Evolutionary conservation across 2,888 invertebrate genomes (phyloP), one percentile per base, ranked within the genome.

Genomic region (Agrilus biguttatus): DNA sequence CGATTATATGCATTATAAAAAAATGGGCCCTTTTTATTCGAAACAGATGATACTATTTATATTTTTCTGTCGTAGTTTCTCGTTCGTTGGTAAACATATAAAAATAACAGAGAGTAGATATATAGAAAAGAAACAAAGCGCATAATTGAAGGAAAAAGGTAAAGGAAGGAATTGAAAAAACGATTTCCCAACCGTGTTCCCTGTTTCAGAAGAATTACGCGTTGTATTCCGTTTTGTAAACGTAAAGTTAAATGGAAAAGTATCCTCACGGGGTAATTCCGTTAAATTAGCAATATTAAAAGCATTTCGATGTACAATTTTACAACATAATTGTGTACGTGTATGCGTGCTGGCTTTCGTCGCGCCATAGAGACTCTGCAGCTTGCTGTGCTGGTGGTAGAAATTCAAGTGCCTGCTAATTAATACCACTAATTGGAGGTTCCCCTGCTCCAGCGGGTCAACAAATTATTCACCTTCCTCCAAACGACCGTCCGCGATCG

Each of bases 401-500:
- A 48, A 46, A 60, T 60, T 63, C 62, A 62, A 63, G 63, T 62
- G 61, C 61, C 57, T 62, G 60, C 62, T 63, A 63, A 63, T 63
- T 63, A 63, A 63, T 63, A 61, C 60, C 59, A 61, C 63, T 63
- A 63, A 63, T 63, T 63, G 63, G 62, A 60, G 60, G 61, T 59
- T 61, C 62, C 60, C 61, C 60, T 55, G 51, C 49, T 47, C 43
- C 46, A 51, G 46, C 48, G 44, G 51, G 38, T 50, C 55, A 54
- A 43, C 33, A 44, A 40, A 41, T 39, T 51, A 45, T 37, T 49
- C 43, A 36, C 28, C 28, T 28, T 10, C 39, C 17, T 23, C 33
- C 36, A 2, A 13, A 13, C 28, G 28, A 28, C 28, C 28, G 10
- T 21, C 14, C n/a, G n/a, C n/a, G 6, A 7, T 14, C 13, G 21